Evolutionary conservation across 2,797 vertebrate species (phyloP).

Genomic region (Limosa lapponica): DNA sequence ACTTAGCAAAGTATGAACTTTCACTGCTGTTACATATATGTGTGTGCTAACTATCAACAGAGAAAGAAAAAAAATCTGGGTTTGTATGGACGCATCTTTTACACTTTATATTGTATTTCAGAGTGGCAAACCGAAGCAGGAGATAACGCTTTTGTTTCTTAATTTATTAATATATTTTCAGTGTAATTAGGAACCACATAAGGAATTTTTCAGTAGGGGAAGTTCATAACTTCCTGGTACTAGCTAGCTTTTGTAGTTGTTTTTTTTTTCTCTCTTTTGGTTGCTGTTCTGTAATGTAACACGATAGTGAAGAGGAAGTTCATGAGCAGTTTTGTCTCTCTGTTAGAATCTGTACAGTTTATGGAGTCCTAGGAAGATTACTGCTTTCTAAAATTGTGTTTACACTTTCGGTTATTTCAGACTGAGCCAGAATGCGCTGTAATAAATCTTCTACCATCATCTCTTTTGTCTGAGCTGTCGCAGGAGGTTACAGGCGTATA

Average conservation of each 20-base stretch:
- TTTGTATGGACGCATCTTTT: background rate
- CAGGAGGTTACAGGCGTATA: background rate
- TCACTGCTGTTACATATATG: background rate
- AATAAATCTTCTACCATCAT: rapidly evolving
- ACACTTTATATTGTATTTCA: background rate
- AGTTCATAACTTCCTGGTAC: conserved; percentile 70
- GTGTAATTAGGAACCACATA: conserved; percentile 38
- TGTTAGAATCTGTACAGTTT: background rate
- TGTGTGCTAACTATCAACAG: background rate
- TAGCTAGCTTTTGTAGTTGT: background rate
- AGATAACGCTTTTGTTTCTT: background rate
- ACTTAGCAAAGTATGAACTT: background rate
- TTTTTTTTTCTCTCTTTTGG: background rate
- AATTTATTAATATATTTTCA: background rate
- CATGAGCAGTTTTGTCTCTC: background rate
- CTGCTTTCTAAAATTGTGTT: background rate
- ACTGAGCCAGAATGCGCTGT: background rate
- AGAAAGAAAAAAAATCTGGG: background rate
- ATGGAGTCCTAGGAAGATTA: background rate
- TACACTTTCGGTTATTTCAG: background rate
- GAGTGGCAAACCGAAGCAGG: background rate
- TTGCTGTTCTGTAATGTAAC: conserved; percentile 29
- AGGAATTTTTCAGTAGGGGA: conserved; percentile 59
- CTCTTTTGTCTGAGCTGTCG: background rate
- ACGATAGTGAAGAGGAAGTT: conserved; percentile 52